Evolutionary conservation across 2,113 vertebrate genomes (phyloP).

Genomic region (Spilogale gracilis): DNA sequence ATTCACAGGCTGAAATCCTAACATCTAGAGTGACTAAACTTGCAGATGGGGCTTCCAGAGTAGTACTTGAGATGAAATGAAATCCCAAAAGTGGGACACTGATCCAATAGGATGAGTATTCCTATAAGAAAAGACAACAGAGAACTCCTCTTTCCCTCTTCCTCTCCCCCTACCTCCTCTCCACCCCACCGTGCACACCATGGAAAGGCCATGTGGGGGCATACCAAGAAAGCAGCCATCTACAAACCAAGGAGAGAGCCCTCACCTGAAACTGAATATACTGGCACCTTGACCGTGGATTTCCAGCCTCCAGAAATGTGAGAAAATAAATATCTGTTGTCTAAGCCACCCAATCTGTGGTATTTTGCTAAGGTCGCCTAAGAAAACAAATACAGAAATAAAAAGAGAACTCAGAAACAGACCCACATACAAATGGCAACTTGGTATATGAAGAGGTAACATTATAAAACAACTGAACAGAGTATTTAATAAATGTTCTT

Average conservation of each 20-base stretch:
- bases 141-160: not conserved
- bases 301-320: not conserved
- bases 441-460: not conserved
- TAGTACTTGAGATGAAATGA: not conserved
- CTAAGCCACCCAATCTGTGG: not conserved
- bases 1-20: not conserved
- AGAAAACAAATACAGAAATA: not conserved
- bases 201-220: not conserved
- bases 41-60: not conserved
- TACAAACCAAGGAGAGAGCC: not conserved
- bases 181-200: not conserved
- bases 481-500: not conserved
- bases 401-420: constrained; percentile 6
- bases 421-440: not conserved
- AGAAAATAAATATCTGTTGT: not conserved
- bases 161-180: not conserved
- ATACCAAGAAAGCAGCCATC: not conserved
- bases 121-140: not conserved
- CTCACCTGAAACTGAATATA: not conserved
- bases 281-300: not conserved
- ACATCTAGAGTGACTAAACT: not conserved
- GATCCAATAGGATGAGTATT: not conserved
- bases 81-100: not conserved
- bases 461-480: not conserved
- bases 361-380: not conserved